A percentile compares a stretch with the other conserved stretches of the same genome.
phyloP scores from a whole-genome alignment of 2,888 invertebrate species.

The Osmoderma eremita region DNA sequence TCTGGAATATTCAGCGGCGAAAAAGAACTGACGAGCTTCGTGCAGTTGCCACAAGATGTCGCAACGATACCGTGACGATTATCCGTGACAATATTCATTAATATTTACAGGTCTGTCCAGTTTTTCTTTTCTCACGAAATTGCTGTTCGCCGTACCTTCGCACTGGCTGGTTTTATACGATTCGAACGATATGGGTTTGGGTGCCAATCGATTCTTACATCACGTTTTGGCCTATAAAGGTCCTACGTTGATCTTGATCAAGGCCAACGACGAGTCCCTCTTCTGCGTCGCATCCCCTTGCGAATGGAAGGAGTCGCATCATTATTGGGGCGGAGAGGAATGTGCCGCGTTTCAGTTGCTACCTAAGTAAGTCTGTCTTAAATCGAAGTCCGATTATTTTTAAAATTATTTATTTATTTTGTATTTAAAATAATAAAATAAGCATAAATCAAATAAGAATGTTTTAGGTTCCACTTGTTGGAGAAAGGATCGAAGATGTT shows the following conservation, averaged over 20 bases:
- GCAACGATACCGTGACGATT: no score
- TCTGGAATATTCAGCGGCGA: no score
- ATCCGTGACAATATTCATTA: no score
- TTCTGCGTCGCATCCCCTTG: constrained; percentile 80
- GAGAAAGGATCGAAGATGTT: constrained; percentile 79
- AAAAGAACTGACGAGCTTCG: no score
- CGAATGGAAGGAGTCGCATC: constrained; percentile 89
- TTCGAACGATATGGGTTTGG: constrained; percentile 86
- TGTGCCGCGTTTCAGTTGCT: constrained; percentile 80
- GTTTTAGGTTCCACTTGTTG: constrained; percentile 66
- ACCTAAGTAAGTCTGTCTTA: constrained; percentile 69
- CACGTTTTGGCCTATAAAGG: constrained; percentile 85
- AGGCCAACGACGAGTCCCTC: constrained; percentile 69
- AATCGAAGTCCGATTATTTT: not conserved
- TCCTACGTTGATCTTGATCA: constrained; percentile 72
- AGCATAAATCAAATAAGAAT: constrained; percentile 30
- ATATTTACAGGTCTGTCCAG: constrained; percentile 55
- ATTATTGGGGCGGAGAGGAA: constrained; percentile 86
- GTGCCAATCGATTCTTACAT: constrained; percentile 84
- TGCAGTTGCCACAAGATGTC: no score
- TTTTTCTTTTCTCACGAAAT: constrained; percentile 69
- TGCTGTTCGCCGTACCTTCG: constrained; percentile 75
- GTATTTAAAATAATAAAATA: no score
- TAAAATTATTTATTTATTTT: constrained; percentile 2
- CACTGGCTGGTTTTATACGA: constrained; percentile 89